Base-by-base conservation (phyloP, 2,797 vertebrate species). In the Neoniphon sammara region DNA sequence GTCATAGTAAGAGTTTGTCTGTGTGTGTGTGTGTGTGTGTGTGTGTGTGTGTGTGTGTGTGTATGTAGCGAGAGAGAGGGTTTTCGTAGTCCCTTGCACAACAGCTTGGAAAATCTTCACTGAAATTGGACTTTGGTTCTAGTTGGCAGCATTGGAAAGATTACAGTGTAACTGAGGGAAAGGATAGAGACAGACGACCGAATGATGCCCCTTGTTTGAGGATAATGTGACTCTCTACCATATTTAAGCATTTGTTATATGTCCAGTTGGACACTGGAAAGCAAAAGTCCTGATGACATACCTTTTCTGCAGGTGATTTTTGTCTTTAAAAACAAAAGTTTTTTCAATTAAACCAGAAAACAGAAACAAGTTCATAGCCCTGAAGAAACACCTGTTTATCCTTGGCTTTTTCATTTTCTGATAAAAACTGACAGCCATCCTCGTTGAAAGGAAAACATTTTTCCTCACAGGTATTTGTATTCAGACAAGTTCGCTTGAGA, bases 81-180 rank as follows among this genome's bases (percentile, higher is more conserved):
- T 1, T 59, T 73, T 66, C 66, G 5, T 70, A 44, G 73, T 14
- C 75, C 80, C 61, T 93, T 94, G 84, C 46, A 69, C 88, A 93
- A 93, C 70, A 64, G 66, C 52, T 73, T 85, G 85, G 80, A 91
- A 89, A 90, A 23, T 76, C 76, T 81, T 87, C 81, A 73, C 72
- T 73, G 56, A 78, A 84, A 62, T 61, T 92, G 93, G 93, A 94
- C 93, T 95, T 94, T 94, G 93, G 80, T 70, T 91, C 79, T 55
- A 86, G 83, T 90, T 93, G 91, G 91, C 89, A 87, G 72, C 77
- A 21, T 42, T 44, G 77, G 39, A 85, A 31, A 80, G 81, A 85
- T 91, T 90, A 85, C 73, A 89, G 82, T 75, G 77, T 82, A 88
- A 90, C 87, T 56, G 80, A 87, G 85, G 70, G 62, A 79, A 83